These are phyloP conservation scores for Coregonus ussuriensis DNA, from an alignment of 2,797 vertebrate genomes.

Conservation along the genomic window DNA sequence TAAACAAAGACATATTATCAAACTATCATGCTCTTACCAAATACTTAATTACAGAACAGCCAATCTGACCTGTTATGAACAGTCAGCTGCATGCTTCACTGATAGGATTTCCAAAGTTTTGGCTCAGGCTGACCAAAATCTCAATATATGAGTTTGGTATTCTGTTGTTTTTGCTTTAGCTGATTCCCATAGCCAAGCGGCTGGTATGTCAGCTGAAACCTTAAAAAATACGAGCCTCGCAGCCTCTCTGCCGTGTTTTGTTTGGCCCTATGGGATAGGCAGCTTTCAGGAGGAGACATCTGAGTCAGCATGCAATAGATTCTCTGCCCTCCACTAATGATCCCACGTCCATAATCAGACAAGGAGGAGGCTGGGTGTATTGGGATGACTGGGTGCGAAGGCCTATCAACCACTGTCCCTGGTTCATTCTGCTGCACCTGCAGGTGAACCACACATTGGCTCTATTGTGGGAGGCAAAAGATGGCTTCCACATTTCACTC, in stretches of 20 bases:
- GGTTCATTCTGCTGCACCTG: not conserved
- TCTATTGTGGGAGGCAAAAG: not conserved
- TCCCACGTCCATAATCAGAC: conserved; percentile 42
- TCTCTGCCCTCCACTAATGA: conserved; percentile 57
- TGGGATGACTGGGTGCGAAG: not conserved
- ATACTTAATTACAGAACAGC: conserved; percentile 50
- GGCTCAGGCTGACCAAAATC: conserved; percentile 33
- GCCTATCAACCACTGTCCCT: not conserved
- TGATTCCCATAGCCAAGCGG: conserved; percentile 59
- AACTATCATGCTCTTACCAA: conserved; percentile 27
- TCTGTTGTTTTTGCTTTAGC: conserved; percentile 66
- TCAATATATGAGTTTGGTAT: conserved; percentile 62
- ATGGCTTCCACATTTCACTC: not conserved
- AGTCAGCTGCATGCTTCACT: conserved; percentile 20
- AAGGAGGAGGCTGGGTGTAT: conserved; percentile 11
- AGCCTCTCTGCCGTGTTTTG: conserved; percentile 62
- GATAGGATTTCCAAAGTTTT: conserved; percentile 51
- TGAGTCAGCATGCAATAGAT: conserved; percentile 60
- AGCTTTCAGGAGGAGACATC: conserved; percentile 59
- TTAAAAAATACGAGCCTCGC: conserved; percentile 64
- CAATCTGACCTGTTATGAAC: conserved; percentile 42
- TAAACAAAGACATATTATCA: conserved; percentile 48
- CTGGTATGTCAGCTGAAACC: conserved; percentile 67
- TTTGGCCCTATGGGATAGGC: conserved; percentile 62
- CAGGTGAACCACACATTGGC: not conserved